Percentiles rank a stretch among this genome's conserved stretches.
Evolutionary conservation across 2,113 vertebrate species (phyloP).

Genomic region (Pristiophorus japonicus): DNA sequence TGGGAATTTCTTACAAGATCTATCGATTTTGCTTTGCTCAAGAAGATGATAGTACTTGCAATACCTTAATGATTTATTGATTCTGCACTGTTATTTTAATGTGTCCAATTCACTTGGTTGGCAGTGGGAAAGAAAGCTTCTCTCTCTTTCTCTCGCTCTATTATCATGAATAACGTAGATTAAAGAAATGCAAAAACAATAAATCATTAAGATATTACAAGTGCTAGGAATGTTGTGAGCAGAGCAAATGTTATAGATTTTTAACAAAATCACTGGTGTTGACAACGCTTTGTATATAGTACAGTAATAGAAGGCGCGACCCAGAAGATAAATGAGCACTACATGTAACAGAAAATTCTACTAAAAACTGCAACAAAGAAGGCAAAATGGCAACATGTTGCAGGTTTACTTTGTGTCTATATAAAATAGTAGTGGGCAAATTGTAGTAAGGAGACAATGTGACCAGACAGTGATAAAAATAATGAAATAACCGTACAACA

Average conservation of each 20-base stretch:
- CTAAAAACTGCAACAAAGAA: background rate
- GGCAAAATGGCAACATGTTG: background rate
- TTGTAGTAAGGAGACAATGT: background rate
- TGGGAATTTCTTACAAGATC: slow-evolving; percentile 2
- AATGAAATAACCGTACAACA: background rate
- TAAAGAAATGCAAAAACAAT: slow-evolving; percentile 23
- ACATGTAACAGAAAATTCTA: background rate
- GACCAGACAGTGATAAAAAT: background rate
- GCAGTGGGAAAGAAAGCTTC: background rate
- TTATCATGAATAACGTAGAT: slow-evolving; percentile 5
- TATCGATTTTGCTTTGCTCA: background rate
- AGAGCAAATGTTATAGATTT: slow-evolving; percentile 12
- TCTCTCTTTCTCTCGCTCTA: background rate
- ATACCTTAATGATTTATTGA: slow-evolving; percentile 27
- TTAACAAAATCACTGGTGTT: background rate
- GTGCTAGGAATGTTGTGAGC: background rate
- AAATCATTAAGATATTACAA: background rate
- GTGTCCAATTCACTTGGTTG: background rate
- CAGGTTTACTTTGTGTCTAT: background rate
- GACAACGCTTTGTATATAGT: background rate
- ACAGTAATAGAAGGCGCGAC: background rate
- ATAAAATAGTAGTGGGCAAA: background rate
- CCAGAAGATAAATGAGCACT: background rate
- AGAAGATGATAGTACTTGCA: slow-evolving; percentile 20
- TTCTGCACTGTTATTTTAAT: slow-evolving; percentile 23